Evolutionary conservation across 2,113 vertebrate genomes (phyloP), one percentile per base, ranked within the genome.

Genomic region (Hiodon alosoides): DNA sequence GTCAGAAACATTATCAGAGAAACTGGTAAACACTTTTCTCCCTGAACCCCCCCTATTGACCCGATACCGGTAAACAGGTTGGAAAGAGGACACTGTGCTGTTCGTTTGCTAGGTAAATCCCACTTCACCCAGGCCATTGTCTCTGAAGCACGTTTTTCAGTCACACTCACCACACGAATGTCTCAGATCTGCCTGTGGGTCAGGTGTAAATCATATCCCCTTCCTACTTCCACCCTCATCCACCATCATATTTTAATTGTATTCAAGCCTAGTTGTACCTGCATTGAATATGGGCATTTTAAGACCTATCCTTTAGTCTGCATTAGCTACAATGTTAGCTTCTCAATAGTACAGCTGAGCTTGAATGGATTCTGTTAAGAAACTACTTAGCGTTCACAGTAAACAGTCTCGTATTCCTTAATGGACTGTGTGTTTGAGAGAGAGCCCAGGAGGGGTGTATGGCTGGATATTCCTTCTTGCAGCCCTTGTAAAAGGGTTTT

Each of bases 231-330:
- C n/a, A 2, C 10, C 10, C 54, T 62, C 8, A 62, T 31, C 31
- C 64, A 66, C 54, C 7, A 10, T 66, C 3, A 17, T 51, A 69
- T 31, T 69, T 51, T 54, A 16, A 69, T 7, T 53, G 7, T 69
- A 7, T 16, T 69, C n/a, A 5, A 16, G 13, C 13, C 17, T 64
- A 7, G 9, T 69, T 5, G 9, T 69, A 10, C 5, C 6, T 69
- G 51, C 9, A 55, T 69, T 57, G 7, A 64, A 83, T 73, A 80
- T 82, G 80, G 81, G 79, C 77, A 54, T 80, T 77, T 74, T 68
- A 54, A 75, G 68, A 54, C 65, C 72, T 62, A 57, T 64, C 78
- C 75, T 17, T 64, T 50, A 71, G 79, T 64, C 59, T 71, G 55
- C 62, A 64, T 68, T 76, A 77, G 79, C 76, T 7, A 11, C 7